These are phyloP conservation scores for Scortum barcoo DNA, from an alignment of 2,113 vertebrate genomes.

Conservation along the genomic window DNA sequence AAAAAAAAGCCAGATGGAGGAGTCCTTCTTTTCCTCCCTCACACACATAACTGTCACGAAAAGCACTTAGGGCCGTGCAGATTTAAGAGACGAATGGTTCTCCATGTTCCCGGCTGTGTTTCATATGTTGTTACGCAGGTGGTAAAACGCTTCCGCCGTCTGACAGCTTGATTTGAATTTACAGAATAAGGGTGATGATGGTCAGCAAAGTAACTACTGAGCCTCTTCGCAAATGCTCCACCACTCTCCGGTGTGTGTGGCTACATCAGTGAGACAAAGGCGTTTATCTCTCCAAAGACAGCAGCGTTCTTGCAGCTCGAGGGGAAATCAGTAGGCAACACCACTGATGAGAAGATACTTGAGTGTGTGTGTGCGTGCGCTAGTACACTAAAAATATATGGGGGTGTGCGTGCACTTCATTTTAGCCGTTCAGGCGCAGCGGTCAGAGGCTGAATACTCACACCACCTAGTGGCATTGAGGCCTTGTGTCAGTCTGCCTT, in stretches of 20 bases:
- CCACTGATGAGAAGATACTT: slow-evolving; percentile 52
- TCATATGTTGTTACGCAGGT: slow-evolving; percentile 5
- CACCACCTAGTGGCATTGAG: slow-evolving; percentile 77
- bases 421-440: slow-evolving; percentile 5
- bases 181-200: background rate
- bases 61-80: slow-evolving; percentile 8
- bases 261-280: slow-evolving; percentile 27
- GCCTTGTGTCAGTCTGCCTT: background rate
- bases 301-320: slow-evolving; percentile 52
- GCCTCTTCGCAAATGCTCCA: slow-evolving; percentile 61
- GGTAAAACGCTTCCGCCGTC: background rate
- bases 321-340: slow-evolving; percentile 64
- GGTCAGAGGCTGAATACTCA: slow-evolving; percentile 67
- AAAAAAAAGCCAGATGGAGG: background rate
- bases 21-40: background rate
- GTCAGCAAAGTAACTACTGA: slow-evolving; percentile 47
- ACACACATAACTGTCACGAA: slow-evolving; percentile 7
- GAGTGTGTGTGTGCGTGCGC: slow-evolving; percentile 5
- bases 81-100: slow-evolving; percentile 1
- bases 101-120: background rate
- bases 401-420: slow-evolving; percentile 26
- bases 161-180: slow-evolving; percentile 27
- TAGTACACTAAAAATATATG: slow-evolving; percentile 2
- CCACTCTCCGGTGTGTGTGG: background rate
- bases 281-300: slow-evolving; percentile 56